Base-by-base conservation (phyloP, 2,888 invertebrate species). In the Epirrhoe alternata region DNA sequence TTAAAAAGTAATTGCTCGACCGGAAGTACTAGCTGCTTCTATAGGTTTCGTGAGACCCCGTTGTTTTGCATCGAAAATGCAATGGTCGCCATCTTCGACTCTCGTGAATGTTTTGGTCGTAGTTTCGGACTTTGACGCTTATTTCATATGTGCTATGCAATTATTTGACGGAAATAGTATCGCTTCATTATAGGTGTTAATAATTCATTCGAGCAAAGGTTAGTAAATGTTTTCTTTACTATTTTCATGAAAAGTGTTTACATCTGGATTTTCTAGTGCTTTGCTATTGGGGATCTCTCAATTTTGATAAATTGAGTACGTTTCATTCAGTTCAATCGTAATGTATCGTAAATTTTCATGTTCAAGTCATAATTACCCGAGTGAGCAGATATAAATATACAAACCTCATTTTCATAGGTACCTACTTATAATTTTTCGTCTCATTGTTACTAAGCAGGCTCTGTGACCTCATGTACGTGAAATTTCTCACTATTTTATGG, bases 81-180 rank as follows among this genome's bases (percentile, higher is more conserved):
- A 96, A 96, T 96, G 96, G 96, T 96, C 96, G 96, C 96, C 96
- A 96, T 96, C 95, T 96, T 96, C 96, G 95, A 95, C 94, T 96
- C 95, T 95, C 95, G 95, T 95, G 95, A 95, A 95, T 96, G 95
- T 96, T 96, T 96, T 96, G 95, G 94, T 93, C 93, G 92, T 92
- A 93, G 91, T 92, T 92, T 85, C 87, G 82, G 76, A 90, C 86
- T 92, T 88, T 92, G 86, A 91, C 85, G 87, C 83, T 77, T 87
- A 84, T 88, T 89, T 88, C 83, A 68, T 80, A 79, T 81, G 86
- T 93, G 90, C 82, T 90, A 92, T 92, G 91, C 84, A 86, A 89
- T 89, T 92, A 86, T 84, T 86, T 86, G 83, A 86, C 78, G 85
- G 77, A 83, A 92, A 86, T 85, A 78, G 84, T 90, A 88, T 90